Evolutionary conservation across 2,888 invertebrate species (phyloP).

Genomic region (Dolichomitus sp.): DNA sequence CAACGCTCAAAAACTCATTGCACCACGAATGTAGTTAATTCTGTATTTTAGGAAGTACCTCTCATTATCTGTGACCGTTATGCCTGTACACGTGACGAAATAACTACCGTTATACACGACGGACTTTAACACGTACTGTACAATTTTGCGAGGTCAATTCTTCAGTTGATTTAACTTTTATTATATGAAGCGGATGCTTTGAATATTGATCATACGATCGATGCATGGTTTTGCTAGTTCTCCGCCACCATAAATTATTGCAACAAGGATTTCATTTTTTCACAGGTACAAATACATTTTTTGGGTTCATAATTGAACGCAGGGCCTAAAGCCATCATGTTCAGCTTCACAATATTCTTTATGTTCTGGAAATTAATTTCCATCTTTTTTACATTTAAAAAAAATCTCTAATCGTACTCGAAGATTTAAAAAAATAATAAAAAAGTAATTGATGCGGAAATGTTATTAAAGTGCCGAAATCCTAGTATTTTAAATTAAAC

Average conservation of each 20-base stretch:
- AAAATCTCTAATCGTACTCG: too few relatives aligned
- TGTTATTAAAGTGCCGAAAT: too few relatives aligned
- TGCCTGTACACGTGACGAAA: constrained; percentile 35
- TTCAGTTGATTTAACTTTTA: background rate
- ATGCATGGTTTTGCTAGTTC: background rate
- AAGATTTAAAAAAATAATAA: too few relatives aligned
- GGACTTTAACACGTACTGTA: background rate
- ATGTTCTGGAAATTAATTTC: too few relatives aligned
- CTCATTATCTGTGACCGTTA: constrained; percentile 52
- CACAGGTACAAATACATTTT: background rate
- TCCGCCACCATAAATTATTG: background rate
- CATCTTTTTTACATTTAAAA: too few relatives aligned
- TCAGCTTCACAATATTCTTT: background rate
- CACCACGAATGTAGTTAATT: background rate
- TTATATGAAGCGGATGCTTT: background rate
- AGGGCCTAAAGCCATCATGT: background rate
- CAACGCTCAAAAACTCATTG: background rate
- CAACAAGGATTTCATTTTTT: background rate
- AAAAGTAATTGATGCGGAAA: too few relatives aligned
- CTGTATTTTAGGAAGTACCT: constrained; percentile 45
- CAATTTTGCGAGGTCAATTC: constrained; percentile 23
- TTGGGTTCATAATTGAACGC: background rate
- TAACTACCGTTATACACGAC: constrained; percentile 49
- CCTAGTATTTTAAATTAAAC: too few relatives aligned
- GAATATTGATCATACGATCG: background rate